Base-by-base conservation (phyloP, 2,888 invertebrate genomes). In the Drosophila kanekoi region DNA sequence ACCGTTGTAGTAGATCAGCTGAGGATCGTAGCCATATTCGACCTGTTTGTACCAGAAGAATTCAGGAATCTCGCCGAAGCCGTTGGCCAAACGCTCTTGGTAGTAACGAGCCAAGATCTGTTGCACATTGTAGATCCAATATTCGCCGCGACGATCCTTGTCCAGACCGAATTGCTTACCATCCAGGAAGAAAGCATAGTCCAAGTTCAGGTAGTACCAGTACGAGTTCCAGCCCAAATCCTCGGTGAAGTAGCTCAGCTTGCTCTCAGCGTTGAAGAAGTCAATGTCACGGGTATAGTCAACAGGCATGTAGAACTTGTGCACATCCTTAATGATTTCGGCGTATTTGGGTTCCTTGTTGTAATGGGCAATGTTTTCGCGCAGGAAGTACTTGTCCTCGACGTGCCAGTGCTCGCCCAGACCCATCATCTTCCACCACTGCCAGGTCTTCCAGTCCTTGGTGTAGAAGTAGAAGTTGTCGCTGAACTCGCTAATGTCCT, bases 21-120 rank as follows among this genome's bases (percentile, higher is more conserved):
- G 93, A 10, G 96, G 94, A 84, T 94, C 93, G 78, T 94, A 95
- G 35, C 94, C 93, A 49, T 93, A 91, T 57, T 93, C 89, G 53
- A 94, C 89, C 38, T 93, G 91, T 37, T 92, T 85, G 83, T 93
- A 90, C 93, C 93, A 94, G 77, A 93, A 92, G 72, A 95, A 92
- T 33, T 93, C 93, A 6, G 94, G 93, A 71, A 95, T 94, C 45
- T 94, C 93, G 13, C 94, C 94, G 67, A 95, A 85, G 18, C 94
- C 94, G 77, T 95, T 94, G 35, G 95, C 93, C 59, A 95, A 92
- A 91, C 96, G 94, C 87, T 96, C 96, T 87, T 95, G 91, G 85
- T 94, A 94, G 93, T 95, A 96, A 86, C 95, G 95, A 66, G 95
- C 94, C 81, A 95, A 88, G 13, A 96, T 86, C 90, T 96, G 95